A percentile compares a stretch with the other conserved stretches of the same genome.
These are phyloP conservation scores for Bombus sylvicola DNA, from an alignment of 1,140 invertebrate genomes.

Conservation along the genomic window DNA sequence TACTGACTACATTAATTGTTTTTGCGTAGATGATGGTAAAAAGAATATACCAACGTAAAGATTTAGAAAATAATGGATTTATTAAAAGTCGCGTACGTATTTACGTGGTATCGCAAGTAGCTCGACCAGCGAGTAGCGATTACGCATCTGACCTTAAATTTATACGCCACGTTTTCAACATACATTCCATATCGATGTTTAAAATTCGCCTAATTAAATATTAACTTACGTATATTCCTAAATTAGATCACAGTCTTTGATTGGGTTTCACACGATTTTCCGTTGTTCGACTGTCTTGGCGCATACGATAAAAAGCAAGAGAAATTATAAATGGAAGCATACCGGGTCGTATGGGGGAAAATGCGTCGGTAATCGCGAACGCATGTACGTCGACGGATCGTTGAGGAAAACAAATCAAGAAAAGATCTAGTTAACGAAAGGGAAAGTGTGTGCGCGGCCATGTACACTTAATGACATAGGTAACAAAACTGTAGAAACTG, in stretches of 20 bases:
- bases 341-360: background rate
- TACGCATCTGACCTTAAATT: background rate
- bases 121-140: constrained; percentile 67
- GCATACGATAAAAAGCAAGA: background rate
- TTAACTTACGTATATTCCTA: background rate
- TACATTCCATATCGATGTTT: constrained; percentile 12
- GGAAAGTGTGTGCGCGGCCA: background rate
- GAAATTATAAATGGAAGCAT: constrained; percentile 37
- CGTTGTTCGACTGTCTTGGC: background rate
- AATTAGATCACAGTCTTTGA: constrained; percentile 43
- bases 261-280: background rate
- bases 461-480: too few species aligned
- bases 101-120: constrained; percentile 31
- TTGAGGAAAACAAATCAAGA: background rate
- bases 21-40: background rate
- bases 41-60: background rate
- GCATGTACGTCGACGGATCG: background rate
- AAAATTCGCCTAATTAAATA: constrained; percentile 20
- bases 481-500: background rate
- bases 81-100: constrained; percentile 33
- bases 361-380: too few species aligned
- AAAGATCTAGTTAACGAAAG: background rate
- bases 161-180: constrained; percentile 10
- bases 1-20: background rate
- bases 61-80: constrained; percentile 48